Percentiles rank a stretch among this genome's conserved stretches.
Conservation (phyloP, 1,140 invertebrate species). For the Drosophila ercepeae region DNA sequence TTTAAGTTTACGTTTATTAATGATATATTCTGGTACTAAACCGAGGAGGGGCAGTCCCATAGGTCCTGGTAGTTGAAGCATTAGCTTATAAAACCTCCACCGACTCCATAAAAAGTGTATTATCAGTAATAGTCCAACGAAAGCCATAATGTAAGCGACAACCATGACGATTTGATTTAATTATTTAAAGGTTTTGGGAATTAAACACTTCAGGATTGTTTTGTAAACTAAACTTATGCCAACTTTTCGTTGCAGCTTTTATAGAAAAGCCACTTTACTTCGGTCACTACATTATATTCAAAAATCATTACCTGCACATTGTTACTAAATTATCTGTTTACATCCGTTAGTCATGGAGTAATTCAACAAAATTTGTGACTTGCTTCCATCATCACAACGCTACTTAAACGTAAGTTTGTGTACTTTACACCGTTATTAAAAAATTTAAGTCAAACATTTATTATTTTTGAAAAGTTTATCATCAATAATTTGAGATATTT, state of each 20-base stretch:
- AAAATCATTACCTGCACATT: no score
- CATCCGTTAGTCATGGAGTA: no score
- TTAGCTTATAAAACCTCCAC: constrained; percentile 52
- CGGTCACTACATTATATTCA: not conserved
- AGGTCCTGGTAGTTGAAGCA: constrained; percentile 54
- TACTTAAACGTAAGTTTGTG: no score
- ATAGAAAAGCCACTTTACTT: no score
- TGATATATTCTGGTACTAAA: constrained; percentile 1
- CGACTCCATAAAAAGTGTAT: constrained; percentile 62
- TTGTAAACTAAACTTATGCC: not conserved
- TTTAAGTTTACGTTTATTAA: not conserved
- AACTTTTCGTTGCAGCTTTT: not conserved
- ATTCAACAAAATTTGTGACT: no score
- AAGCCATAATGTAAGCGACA: not conserved
- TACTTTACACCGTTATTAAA: no score
- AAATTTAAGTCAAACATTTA: no score
- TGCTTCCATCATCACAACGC: not conserved
- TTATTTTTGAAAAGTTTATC: no score
- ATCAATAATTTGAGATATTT: no score
- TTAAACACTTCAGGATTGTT: not conserved
- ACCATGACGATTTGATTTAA: not conserved
- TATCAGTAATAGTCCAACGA: constrained; percentile 19
- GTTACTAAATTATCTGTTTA: no score
- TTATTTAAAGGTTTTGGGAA: not conserved
- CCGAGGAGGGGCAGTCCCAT: constrained; percentile 65